phyloP scores from a whole-genome alignment of 2,888 invertebrate genomes.

The Synanthedon vespiformis region DNA sequence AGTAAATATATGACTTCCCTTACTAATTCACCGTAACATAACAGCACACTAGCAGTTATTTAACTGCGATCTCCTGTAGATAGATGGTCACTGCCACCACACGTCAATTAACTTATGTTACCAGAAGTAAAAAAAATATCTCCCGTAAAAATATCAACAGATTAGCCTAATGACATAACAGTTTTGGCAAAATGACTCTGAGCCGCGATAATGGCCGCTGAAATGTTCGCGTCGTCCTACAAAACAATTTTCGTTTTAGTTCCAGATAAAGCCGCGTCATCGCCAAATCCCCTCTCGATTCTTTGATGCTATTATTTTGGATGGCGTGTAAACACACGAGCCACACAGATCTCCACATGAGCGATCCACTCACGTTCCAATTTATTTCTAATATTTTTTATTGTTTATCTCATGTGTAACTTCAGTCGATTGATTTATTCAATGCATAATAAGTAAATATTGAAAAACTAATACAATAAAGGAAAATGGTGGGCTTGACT shows the following conservation, averaged over 20 bases:
- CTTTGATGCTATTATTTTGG: neutral
- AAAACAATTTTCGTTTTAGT: constrained; percentile 10
- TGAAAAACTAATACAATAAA: too few species aligned
- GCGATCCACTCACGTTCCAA: too few species aligned
- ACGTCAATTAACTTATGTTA: neutral
- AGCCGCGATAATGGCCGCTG: neutral
- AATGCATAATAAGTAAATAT: too few species aligned
- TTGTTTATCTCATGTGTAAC: too few species aligned
- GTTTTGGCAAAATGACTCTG: neutral
- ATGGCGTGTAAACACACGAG: neutral
- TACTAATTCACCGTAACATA: too few species aligned
- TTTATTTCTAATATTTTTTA: too few species aligned
- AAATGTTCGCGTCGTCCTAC: constrained; percentile 1
- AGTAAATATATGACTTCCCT: too few species aligned
- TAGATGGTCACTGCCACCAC: too few species aligned
- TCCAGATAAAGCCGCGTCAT: constrained; percentile 8
- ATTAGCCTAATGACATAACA: neutral
- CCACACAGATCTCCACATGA: neutral
- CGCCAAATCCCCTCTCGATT: constrained; percentile 7
- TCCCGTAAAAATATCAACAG: neutral
- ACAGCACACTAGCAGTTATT: too few species aligned
- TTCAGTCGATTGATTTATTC: too few species aligned
- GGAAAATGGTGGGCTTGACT: too few species aligned
- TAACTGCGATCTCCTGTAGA: too few species aligned
- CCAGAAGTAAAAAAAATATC: neutral